Evolutionary conservation across 2,113 vertebrate species (phyloP), one percentile per base, ranked within the genome.

Genomic region (Callithrix jacchus): DNA sequence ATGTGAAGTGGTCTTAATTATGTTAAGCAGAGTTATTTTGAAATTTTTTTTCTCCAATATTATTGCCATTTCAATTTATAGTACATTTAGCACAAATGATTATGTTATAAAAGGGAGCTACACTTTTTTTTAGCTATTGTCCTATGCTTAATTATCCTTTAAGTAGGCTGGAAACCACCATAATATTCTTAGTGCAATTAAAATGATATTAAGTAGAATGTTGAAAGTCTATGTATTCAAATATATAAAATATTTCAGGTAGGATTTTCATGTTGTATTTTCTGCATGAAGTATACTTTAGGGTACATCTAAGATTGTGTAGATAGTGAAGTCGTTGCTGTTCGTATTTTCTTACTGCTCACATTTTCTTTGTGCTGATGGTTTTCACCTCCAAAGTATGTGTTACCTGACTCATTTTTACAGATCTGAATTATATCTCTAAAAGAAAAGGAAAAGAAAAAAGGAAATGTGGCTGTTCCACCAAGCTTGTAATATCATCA

Each of bases 31-130:
- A 89, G 45, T 42, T 95, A 47, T 45, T 54, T 96, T 82, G 87
- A 40, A 93, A 85, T 90, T 97, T 97, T 97, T 95, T 94, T 88
- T 90, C 73, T 95, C 66, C 45, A 92, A 5, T 92, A 95, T 81
- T 95, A 97, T 74, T 97, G 56, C n/a, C 42, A 81, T 92, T 96
- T 97, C 90, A 96, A 92, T 97, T 97, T 97, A 90, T 90, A 92
- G 70, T 77, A 35, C 45, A 92, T 96, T 97, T 96, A 95, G 64
- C 30, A 82, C 95, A 96, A 94, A 45, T 93, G 64, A 93, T 95
- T 97, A 77, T 90, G 82, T 92, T 85, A 76, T 92, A 95, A 97
- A 96, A 92, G 68, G 83, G 17, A 90, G 66, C 27, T 73, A 87
- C 20, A 80, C 37, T 47, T 71, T 95, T 95, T 96, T 94, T 87